Base-by-base conservation (phyloP, 2,888 invertebrate species). In the Standfussiana lucernea region DNA sequence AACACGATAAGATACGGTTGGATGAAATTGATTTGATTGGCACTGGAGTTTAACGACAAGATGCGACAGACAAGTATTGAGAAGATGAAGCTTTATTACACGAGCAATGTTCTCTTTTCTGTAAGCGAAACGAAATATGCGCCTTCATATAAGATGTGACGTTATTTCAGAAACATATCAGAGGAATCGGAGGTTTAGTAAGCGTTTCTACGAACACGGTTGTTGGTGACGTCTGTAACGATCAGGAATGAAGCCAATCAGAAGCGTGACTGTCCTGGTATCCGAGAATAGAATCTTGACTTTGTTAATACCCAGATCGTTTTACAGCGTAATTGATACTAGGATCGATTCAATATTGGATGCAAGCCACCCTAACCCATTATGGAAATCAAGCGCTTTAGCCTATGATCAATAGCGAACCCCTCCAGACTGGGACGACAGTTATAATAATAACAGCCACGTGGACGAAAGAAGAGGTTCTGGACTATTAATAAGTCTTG, bases 11-110 rank as follows among this genome's bases (percentile, higher is more conserved):
- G 62, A 70, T 62, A 80, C 62, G 67, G 70, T 75, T 76, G 61
- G 66, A 72, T 42, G 70, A 65, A 70, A 82, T 74, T 82, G 59
- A 85, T 85, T 85, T 74, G 78, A 83, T 77, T 72, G 78, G 61
- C 68, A 78, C 35, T 50, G 45, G 42, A 82, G 66, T 81, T 85
- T 82, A 71, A 85, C 65, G 86, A 73, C 53, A 81, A 84, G 85
- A 75, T 82, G 82, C 50, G 78, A 78, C 74, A 72, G 72, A 72
- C 71, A 85, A 73, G 72, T 72, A 82, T 82, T 69, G 32, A 56
- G 47, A 45, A 78, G 65, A 73, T 56, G 35, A 61, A 64, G 65
- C 70, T 67, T 64, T 50, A 74, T 62, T 59, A 53, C 67, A 64
- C n/a, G n/a, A 64, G 40, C 37, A 56, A 72, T 64, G 35, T 70